Evolutionary conservation across 2,888 invertebrate species (phyloP).

Genomic region (Liodrosophila aerea): DNA sequence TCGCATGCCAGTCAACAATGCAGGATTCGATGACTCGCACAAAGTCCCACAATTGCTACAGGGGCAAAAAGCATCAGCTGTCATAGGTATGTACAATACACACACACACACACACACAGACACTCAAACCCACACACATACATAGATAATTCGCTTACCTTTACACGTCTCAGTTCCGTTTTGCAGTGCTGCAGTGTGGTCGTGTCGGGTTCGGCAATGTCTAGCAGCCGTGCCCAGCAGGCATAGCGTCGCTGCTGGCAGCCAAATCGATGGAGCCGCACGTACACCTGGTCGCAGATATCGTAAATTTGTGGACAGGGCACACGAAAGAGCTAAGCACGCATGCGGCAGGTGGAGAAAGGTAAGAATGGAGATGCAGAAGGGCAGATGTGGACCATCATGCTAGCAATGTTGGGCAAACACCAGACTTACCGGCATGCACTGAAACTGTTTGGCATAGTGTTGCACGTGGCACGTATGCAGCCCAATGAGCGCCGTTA

Average conservation of each 20-base stretch:
- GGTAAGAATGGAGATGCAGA: neutral
- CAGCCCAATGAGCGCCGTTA: slow-evolving; percentile 90
- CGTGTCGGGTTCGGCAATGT: slow-evolving; percentile 92
- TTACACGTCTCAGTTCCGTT: slow-evolving; percentile 89
- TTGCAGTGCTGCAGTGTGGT: slow-evolving; percentile 89
- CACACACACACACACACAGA: slow-evolving; percentile 1
- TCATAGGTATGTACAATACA: slow-evolving; percentile 10
- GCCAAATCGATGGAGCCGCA: slow-evolving; percentile 87
- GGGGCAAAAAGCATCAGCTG: slow-evolving; percentile 9
- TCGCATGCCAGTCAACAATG: slow-evolving; percentile 96
- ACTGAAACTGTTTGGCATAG: slow-evolving; percentile 89
- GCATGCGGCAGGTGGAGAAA: neutral
- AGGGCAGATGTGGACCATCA: neutral
- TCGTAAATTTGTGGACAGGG: slow-evolving; percentile 88
- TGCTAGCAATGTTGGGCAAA: neutral
- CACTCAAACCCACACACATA: neutral
- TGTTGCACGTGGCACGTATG: slow-evolving; percentile 91
- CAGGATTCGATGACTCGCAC: slow-evolving; percentile 91
- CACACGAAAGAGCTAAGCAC: slow-evolving; percentile 85
- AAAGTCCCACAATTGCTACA: slow-evolving; percentile 94
- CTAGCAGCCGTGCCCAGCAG: slow-evolving; percentile 91
- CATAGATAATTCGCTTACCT: slow-evolving; percentile 83
- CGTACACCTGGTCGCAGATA: slow-evolving; percentile 87
- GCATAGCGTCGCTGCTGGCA: slow-evolving; percentile 87
- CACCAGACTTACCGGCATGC: slow-evolving; percentile 64